Conservation (phyloP, 30 jellyfish, hydroid and myxozoan species). For the Rhopilema esculentum region DNA sequence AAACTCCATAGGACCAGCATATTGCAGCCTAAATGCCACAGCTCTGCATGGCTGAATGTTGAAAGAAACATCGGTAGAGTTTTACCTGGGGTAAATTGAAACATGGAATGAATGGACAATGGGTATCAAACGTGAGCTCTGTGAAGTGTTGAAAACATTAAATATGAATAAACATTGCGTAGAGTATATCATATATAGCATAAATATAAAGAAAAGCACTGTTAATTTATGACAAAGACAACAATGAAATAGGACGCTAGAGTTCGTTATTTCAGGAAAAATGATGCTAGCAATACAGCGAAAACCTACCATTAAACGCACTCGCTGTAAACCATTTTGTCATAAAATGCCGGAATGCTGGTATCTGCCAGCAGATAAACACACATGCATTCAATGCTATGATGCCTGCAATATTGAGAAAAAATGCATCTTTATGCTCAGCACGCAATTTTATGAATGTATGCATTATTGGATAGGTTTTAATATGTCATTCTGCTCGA, state of each 20-base stretch:
- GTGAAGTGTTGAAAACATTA: too few relatives aligned
- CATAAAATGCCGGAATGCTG: slow-evolving; percentile 75
- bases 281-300: background rate
- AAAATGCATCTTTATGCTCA: background rate
- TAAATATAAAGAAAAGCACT: too few relatives aligned
- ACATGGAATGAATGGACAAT: too few relatives aligned
- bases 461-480: background rate
- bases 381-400: slow-evolving; percentile 80
- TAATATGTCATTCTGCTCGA: background rate
- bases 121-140: too few relatives aligned
- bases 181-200: too few relatives aligned
- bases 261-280: background rate
- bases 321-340: slow-evolving; percentile 87
- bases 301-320: slow-evolving; percentile 61
- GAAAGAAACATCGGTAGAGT: slow-evolving; percentile 82
- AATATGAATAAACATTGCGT: too few relatives aligned
- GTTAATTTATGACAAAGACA: too few relatives aligned
- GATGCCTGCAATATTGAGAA: slow-evolving; percentile 45
- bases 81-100: slow-evolving; percentile 43
- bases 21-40: slow-evolving; percentile 96
- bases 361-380: slow-evolving; percentile 84
- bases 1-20: slow-evolving; percentile 98
- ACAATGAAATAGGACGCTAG: background rate
- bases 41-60: slow-evolving; percentile 91
- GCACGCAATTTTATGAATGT: background rate